Evolutionary conservation across 2,113 vertebrate species (phyloP), one percentile per base, ranked within the genome.

Genomic region (Myiozetetes cayanensis): DNA sequence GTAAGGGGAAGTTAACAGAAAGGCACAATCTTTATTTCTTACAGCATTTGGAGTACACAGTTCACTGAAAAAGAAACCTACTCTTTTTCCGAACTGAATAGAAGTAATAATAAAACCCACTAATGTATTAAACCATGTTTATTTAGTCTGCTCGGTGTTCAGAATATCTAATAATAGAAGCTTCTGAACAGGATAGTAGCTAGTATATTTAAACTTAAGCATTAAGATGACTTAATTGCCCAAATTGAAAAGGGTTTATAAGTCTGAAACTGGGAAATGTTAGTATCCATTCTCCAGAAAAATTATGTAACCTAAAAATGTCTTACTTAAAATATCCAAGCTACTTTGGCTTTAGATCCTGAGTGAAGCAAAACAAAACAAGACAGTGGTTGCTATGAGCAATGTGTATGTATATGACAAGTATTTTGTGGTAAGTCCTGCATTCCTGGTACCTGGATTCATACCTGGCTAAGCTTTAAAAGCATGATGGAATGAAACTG

Each of bases 381-480:
- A 93, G 75, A 6, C 65, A 56, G 70, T 78, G 62, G 74, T 89
- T 95, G 61, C 66, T 75, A 55, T 85, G 66, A 78, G 71, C 74
- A 61, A 44, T 56, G 31, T 75, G 62, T 82, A 37, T 47, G 46
- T 37, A 23, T 76, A 61, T 58, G 73, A 85, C 90, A 91, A 85
- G 44, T 85, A 65, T 87, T 87, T 87, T 67, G 12, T 76, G 50
- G 31, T 44, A 72, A 70, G 55, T 50, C 49, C 44, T 78, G 66
- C 87, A 87, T 95, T 94, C 81, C 56, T 94, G 27, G 12, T 75
- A 85, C 66, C 71, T 87, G 74, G 66, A 44, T 90, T 95, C 85
- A 93, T 93, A 87, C 82, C 87, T 96, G 92, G 35, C 28, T 73
- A 53, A 41, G 44, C 90, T 91, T 89, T 79, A 74, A 91, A 89